Conservation (phyloP, 1,140 invertebrate genomes). For the Amyelois transitella region DNA sequence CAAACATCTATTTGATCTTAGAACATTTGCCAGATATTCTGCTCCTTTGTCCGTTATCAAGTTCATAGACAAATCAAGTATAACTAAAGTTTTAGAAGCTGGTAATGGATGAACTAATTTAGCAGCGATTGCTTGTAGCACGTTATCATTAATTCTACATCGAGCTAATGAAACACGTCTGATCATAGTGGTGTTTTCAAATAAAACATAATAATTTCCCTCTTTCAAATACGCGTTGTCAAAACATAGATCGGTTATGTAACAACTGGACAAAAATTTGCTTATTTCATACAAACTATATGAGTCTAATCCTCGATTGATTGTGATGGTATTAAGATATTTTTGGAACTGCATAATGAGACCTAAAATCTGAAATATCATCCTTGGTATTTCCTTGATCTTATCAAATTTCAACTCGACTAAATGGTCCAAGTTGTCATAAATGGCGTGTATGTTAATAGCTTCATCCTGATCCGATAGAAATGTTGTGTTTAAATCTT, state of each 20-base stretch:
- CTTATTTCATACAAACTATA: slow-evolving; percentile 10
- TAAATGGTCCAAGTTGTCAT: slow-evolving; percentile 6
- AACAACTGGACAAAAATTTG: slow-evolving; percentile 4
- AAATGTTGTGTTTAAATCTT: background rate
- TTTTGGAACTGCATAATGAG: slow-evolving; percentile 7
- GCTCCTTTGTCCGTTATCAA: slow-evolving; percentile 46
- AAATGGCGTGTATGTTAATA: slow-evolving; percentile 3
- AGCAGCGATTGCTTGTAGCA: slow-evolving; percentile 27
- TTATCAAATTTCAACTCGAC: slow-evolving; percentile 12
- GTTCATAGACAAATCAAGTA: slow-evolving; percentile 47
- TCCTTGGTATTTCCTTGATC: slow-evolving; percentile 5
- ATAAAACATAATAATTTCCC: slow-evolving; percentile 39
- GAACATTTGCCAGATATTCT: slow-evolving; percentile 27
- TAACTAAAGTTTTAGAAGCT: slow-evolving; percentile 32
- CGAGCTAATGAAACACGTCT: slow-evolving; percentile 37
- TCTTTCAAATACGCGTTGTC: slow-evolving; percentile 32
- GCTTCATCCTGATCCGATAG: background rate
- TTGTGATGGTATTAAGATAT: slow-evolving; percentile 3
- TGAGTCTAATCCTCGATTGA: slow-evolving; percentile 10
- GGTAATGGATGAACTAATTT: slow-evolving; percentile 28
- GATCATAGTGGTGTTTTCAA: slow-evolving; percentile 23
- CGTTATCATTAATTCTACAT: slow-evolving; percentile 41
- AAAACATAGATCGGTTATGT: slow-evolving; percentile 26
- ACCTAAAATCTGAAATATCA: slow-evolving; percentile 11
- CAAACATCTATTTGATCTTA: slow-evolving; percentile 41